Base-by-base conservation (phyloP, 2,888 invertebrate genomes). In the Ditula angustiorana region DNA sequence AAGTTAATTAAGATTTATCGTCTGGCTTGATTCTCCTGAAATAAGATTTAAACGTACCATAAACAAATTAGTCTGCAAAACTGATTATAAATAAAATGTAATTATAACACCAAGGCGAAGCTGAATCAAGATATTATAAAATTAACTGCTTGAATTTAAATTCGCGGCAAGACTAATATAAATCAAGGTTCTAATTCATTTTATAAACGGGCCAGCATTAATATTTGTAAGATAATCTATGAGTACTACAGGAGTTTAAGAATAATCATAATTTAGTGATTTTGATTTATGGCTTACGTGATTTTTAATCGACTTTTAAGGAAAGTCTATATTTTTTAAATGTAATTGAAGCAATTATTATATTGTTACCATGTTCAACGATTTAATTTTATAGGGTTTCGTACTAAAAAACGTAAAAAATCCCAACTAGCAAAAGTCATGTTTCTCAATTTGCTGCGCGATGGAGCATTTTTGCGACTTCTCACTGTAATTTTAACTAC, bases 111-210 rank as follows among this genome's bases (percentile, higher is more conserved):
- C 37, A 19, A 11, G 10, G 0, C 2, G 24, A 35, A n/a, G 35
- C 26, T 10, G 23, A 58, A 56, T 46, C 44, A 47, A 24, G 26
- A 5, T 37, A n/a, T 33, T 49, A 11, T 30, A 5, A 46, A 57
- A 47, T 19, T 61, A 53, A 11, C 16, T 44, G 8, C 33, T 33
- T 30, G 1, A 19, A 35, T 47, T 53, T 8, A 56, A 60, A 65
- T 53, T 50, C 5, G 44, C 16, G 19, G 28, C 37, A 7, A 30
- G 35, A 24, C 21, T 19, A 30, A 55, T 59, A 60, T 30, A 28
- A 37, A 55, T 56, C 61, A 61, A 61, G 21, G 16, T 13, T 26
- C n/a, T 21, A 35, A 47, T 46, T 53, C 11, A 26, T 55, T 61
- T 47, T 44, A 30, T 33, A 52, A 50, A n/a, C 23, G 33, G 35